A percentile compares a stretch with the other conserved stretches of the same genome.
Conservation (phyloP, 2,113 vertebrate species). For the Anoura caudifer region DNA sequence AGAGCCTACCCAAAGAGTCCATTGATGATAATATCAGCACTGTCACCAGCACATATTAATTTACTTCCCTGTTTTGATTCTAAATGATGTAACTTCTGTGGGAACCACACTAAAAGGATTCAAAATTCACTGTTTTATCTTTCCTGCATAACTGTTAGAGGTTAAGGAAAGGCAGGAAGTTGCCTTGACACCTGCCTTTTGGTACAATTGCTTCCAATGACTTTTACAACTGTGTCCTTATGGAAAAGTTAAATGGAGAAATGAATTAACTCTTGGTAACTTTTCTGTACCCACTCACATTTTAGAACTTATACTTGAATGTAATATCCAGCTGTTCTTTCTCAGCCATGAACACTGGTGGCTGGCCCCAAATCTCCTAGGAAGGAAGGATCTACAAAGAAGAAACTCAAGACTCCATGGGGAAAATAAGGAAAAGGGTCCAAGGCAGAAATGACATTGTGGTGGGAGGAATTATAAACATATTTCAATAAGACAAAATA, state of each 20-base stretch:
- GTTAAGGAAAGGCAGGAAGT: background rate
- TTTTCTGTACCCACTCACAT: background rate
- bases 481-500: background rate
- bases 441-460: background rate
- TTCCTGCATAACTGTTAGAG: background rate
- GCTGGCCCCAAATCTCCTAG: background rate
- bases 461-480: background rate
- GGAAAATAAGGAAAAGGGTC: background rate
- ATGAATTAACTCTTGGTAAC: no score
- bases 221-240: background rate
- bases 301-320: background rate
- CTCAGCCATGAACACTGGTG: background rate
- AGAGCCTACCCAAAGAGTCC: accelerated
- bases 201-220: background rate
- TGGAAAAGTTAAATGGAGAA: background rate
- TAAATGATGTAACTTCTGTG: background rate
- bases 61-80: background rate
- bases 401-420: background rate
- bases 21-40: background rate
- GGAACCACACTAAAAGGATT: background rate
- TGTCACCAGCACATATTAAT: background rate
- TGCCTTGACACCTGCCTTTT: background rate
- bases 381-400: background rate
- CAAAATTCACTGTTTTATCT: background rate
- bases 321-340: background rate